Conservation (phyloP, 2,797 vertebrate species). For the Onychomys leucogaster region DNA sequence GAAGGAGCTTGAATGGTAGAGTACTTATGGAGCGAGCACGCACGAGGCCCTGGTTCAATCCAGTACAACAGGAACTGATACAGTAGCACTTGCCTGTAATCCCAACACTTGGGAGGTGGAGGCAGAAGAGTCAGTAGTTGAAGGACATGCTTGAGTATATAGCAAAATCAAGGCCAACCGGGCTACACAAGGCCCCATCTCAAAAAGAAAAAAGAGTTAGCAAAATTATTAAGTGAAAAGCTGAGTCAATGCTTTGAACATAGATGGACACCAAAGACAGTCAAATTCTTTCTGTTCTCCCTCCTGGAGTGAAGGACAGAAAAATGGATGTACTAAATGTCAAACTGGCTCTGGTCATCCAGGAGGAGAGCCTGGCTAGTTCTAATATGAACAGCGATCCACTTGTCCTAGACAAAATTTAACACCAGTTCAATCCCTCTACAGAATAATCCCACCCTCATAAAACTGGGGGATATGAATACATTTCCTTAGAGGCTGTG, state of each 20-base stretch:
- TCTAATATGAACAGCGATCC: not conserved
- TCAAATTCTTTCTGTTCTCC: not conserved
- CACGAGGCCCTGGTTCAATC: not conserved
- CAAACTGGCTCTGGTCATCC: not conserved
- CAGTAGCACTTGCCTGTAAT: too few relatives aligned
- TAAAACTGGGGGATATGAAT: not conserved
- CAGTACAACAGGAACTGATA: not conserved
- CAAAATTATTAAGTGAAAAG: not conserved
- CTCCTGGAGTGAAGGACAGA: constrained; percentile 24
- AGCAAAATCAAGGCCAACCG: not conserved
- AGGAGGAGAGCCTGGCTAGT: constrained; percentile 55
- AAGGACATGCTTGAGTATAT: not conserved
- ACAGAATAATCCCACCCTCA: not conserved
- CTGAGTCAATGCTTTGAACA: not conserved
- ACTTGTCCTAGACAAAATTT: not conserved
- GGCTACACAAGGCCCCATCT: not conserved
- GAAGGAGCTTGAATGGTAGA: not conserved
- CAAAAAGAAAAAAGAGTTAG: not conserved
- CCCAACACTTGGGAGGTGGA: not conserved
- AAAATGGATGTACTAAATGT: not conserved
- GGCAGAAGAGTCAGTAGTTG: not conserved
- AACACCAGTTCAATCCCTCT: constrained; percentile 11
- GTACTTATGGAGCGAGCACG: not conserved
- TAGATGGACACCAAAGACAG: not conserved
- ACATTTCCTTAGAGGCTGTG: not conserved